A percentile compares a stretch with the other conserved stretches of the same genome.
phyloP scores from a whole-genome alignment of 1,140 invertebrate genomes.

The Centruroides vittatus region DNA sequence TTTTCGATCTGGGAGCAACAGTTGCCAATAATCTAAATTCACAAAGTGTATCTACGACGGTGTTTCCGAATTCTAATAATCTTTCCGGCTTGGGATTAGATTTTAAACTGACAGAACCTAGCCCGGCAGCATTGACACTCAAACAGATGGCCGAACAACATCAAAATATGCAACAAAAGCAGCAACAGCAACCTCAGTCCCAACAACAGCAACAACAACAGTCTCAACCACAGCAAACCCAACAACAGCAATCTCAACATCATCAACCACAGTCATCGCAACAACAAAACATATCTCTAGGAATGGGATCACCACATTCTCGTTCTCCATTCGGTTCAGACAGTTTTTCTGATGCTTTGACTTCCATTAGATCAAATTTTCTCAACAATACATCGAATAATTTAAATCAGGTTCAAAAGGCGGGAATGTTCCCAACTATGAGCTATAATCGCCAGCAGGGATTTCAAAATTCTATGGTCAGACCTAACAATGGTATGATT shows the following conservation, averaged over 20 bases:
- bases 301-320: not conserved
- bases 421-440: slow-evolving; percentile 4
- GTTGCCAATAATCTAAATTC: too few relatives aligned
- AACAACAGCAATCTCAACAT: too few relatives aligned
- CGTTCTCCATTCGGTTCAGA: slow-evolving; percentile 10
- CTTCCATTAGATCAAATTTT: slow-evolving; percentile 7
- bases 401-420: slow-evolving; percentile 5
- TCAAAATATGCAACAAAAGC: slow-evolving; percentile 59
- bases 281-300: not conserved
- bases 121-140: slow-evolving; percentile 78
- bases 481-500: too few relatives aligned
- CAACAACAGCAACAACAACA: not conserved
- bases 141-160: slow-evolving; percentile 95
- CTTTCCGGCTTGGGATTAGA: slow-evolving; percentile 21
- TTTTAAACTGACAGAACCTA: slow-evolving; percentile 27
- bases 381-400: slow-evolving; percentile 3
- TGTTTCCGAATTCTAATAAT: too few relatives aligned
- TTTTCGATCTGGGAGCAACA: too few relatives aligned
- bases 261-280: too few relatives aligned
- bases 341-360: slow-evolving; percentile 7
- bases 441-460: not conserved
- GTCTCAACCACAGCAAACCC: not conserved
- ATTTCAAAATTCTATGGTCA: too few relatives aligned
- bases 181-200: slow-evolving; percentile 3
- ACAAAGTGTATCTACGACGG: too few relatives aligned